Conservation (phyloP, 2,888 invertebrate species). For the Ceratothoa steindachneri region DNA sequence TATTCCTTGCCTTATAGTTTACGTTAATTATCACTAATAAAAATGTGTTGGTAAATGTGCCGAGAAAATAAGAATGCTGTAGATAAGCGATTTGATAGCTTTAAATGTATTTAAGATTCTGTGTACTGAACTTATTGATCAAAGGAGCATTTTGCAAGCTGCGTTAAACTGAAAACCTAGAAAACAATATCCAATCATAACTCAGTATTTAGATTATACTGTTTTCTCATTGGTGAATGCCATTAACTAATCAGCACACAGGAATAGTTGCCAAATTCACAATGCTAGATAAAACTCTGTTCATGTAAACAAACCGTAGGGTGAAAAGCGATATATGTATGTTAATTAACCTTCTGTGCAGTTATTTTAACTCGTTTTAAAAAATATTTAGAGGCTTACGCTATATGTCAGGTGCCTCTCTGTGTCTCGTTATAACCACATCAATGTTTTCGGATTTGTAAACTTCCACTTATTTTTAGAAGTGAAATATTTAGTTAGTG, state of each 20-base stretch:
- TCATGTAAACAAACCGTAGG: neutral
- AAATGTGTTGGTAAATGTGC: too few relatives aligned
- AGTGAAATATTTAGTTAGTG: too few relatives aligned
- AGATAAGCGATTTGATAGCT: neutral
- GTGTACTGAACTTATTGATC: neutral
- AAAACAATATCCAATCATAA: neutral
- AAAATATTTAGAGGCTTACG: too few relatives aligned
- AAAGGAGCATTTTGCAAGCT: neutral
- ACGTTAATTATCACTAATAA: too few relatives aligned
- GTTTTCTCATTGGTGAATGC: neutral
- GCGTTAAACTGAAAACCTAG: neutral
- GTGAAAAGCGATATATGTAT: neutral
- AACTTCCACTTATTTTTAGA: too few relatives aligned
- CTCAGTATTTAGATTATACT: neutral
- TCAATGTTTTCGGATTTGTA: too few relatives aligned
- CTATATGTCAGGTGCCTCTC: too few relatives aligned
- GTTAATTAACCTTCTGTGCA: neutral
- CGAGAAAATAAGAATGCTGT: too few relatives aligned
- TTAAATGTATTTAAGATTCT: neutral
- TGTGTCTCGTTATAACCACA: too few relatives aligned
- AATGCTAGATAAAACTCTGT: neutral
- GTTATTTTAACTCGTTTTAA: too few relatives aligned
- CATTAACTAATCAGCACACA: neutral
- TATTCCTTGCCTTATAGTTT: too few relatives aligned
- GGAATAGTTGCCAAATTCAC: neutral